phyloP scores from a whole-genome alignment of 1,140 invertebrate species.

The Doryteuthis pealeii region DNA sequence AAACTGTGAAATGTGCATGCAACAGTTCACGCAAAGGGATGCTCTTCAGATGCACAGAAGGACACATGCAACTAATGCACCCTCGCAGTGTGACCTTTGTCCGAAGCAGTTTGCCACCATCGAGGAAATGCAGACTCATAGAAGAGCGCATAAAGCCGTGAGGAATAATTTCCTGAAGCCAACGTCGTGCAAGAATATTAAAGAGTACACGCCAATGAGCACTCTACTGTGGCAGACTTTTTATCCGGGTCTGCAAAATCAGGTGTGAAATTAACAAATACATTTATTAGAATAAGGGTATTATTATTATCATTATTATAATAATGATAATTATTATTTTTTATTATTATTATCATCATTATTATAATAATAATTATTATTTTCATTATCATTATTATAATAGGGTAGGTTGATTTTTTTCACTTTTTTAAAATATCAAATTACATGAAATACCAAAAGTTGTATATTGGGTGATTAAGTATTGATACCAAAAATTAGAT shows the following conservation, averaged over 20 bases:
- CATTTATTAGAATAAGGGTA: too few species aligned
- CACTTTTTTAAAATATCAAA: too few species aligned
- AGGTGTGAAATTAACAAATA: neutral
- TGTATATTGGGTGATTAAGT: too few species aligned
- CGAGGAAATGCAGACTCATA: conserved; percentile 1
- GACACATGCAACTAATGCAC: neutral
- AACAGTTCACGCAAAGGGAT: neutral
- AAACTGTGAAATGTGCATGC: conserved; percentile 1
- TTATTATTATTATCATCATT: too few species aligned
- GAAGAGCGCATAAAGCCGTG: neutral
- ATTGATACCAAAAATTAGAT: too few species aligned
- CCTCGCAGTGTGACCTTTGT: conserved; percentile 1
- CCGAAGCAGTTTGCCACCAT: conserved; percentile 7
- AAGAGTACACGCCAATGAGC: conserved; percentile 3
- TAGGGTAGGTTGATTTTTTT: too few species aligned
- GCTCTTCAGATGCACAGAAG: neutral
- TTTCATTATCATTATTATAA: too few species aligned
- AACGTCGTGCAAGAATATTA: conserved; percentile 1
- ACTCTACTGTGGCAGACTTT: neutral
- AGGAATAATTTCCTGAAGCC: conserved; percentile 5
- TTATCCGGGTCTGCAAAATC: neutral
- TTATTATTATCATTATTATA: too few species aligned
- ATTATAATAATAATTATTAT: too few species aligned
- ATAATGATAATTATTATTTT: too few species aligned
- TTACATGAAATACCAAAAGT: too few species aligned